Evolutionary conservation across 2,888 invertebrate species (phyloP), one percentile per base, ranked within the genome.

Genomic region (Zygaena filipendulae): DNA sequence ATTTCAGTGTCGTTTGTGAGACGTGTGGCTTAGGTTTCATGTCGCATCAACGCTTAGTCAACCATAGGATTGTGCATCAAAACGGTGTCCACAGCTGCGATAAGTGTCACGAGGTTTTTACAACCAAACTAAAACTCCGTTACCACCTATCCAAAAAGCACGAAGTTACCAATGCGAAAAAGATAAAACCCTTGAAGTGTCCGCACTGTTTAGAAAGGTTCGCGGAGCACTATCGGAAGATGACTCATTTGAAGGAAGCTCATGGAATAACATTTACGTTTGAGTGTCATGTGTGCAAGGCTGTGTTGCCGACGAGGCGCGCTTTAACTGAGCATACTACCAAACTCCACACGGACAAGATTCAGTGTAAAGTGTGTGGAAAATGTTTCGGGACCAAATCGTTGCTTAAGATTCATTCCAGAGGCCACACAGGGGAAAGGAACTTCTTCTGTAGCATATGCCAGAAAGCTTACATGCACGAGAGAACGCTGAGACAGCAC

Each of bases 21-120:
- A 74, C 66, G 0, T 79, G 79, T 32, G 79, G 79, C 0, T 39
- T 72, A 4, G 72, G 79, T 0, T 79, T 79, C 36, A 70, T 74
- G 59, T 74, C 79, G 0, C 62, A 74, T 20, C 72, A 72, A 12
- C 53, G 79, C 0, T 38, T 79, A 2, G 60, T 66, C 4, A 72
- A 71, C 33, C 79, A 79, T 23, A 59, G 55, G 23, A 61, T 69
- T 13, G 70, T 74, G 0, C 77, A 79, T 23, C 69, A 74, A 34
- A 66, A 59, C 27, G 77, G 79, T 0, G 49, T 58, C 0, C 60
- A 77, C 43, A 64, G 57, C 44, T 79, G 79, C 35, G 64, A 67
- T 1, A 63, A 60, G 32, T 79, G 79, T 26, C 55, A 59, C 3
- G 64, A 72, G 25, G 53, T 70, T 0, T 77, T 72, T 32, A 56